Base-by-base conservation (phyloP, 2,113 vertebrate species). In the Hipposideros armiger region DNA sequence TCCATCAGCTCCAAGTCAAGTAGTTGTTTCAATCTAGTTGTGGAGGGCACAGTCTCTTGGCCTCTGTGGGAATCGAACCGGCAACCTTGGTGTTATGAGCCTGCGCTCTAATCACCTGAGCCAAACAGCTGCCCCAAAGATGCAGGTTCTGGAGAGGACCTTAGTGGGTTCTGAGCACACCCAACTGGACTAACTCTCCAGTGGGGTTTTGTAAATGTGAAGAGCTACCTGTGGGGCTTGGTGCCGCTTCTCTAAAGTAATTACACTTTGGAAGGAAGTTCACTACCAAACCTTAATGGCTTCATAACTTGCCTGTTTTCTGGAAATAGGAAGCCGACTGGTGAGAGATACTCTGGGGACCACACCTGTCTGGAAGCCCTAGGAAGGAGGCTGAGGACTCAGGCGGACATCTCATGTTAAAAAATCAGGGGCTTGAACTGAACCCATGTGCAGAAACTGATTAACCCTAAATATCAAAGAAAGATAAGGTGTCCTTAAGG, bases 361-460 rank as follows among this genome's bases (percentile, higher is more conserved):
- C 2, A 20, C 8, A 32, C 9, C 2, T 28, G 73, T 40, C 66
- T 15, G 6, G 24, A 5, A 70, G 66, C 82, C 24, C 6, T 62
- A 26, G 54, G 28, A 62, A 52, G 54, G n/a, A 81, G 26, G 10
- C 42, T 88, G 36, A 76, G 66, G 64, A 78, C 45, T 47, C 22
- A 84, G 40, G 56, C 24, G 50, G 58, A 66, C 45, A 62, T 54
- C 64, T 62, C 50, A 28, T 36, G 15, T 76, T 95, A 62, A 64
- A 78, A 96, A 96, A 74, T 80, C 86, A 82, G 5, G 77, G 64
- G 22, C 50, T 94, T 83, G 73, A 66, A 36, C 45, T 62, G 62
- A 86, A 77, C 11, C 26, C 73, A 45, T 64, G 76, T 60, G 20
- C n/a, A 94, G 90, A 82, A 94, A 93, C 14, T 5, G n/a, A 17